Evolutionary conservation across 2,888 invertebrate species (phyloP).

Genomic region (Tholera decimalis): DNA sequence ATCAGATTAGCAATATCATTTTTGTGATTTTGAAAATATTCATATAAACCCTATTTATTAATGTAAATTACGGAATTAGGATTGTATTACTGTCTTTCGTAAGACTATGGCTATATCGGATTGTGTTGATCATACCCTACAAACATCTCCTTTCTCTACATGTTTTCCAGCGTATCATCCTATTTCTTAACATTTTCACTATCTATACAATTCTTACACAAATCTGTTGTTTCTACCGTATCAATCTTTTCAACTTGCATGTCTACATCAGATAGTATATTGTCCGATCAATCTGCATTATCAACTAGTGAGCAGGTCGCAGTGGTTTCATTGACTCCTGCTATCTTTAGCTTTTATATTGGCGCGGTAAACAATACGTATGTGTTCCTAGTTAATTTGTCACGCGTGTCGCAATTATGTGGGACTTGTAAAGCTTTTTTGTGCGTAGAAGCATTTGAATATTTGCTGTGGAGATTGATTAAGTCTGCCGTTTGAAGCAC

Average conservation of each 20-base stretch:
- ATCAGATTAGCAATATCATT: neutral
- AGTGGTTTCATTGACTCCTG: conserved; percentile 43
- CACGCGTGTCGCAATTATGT: conserved; percentile 24
- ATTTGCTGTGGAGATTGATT: neutral
- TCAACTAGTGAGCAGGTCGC: conserved; percentile 31
- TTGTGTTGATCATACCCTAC: neutral
- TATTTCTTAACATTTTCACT: neutral
- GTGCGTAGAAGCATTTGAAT: conserved; percentile 1
- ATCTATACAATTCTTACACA: neutral
- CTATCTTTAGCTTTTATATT: conserved; percentile 51
- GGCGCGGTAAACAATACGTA: conserved; percentile 27
- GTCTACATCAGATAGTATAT: conserved; percentile 45
- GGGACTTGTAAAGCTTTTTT: conserved; percentile 15
- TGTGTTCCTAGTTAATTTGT: conserved; percentile 1
- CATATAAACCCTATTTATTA: too few species aligned
- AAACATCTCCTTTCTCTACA: neutral
- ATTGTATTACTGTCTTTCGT: too few species aligned
- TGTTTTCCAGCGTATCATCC: too few species aligned
- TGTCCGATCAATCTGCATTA: conserved; percentile 48
- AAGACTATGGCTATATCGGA: neutral
- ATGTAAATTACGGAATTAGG: too few species aligned
- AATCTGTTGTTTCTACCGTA: neutral
- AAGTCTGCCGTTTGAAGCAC: neutral
- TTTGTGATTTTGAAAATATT: neutral
- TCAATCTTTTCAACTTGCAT: neutral